A percentile compares a stretch with the other conserved stretches of the same genome.
phyloP scores from a whole-genome alignment of 2,888 invertebrate species.

The Sericinus montela region DNA sequence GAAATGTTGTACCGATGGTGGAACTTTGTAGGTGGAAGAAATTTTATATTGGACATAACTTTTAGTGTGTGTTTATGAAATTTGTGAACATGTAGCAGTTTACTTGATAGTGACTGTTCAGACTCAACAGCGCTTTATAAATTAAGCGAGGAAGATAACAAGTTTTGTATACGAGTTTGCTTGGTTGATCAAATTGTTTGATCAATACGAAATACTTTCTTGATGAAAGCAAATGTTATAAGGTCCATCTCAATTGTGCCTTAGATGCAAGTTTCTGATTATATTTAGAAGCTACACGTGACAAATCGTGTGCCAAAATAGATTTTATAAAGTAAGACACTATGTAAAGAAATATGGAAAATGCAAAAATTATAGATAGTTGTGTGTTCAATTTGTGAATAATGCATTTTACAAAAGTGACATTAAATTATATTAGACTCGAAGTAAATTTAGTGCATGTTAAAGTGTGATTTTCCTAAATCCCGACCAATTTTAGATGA shows the following conservation, averaged over 20 bases:
- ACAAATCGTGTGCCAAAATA: slow-evolving; percentile 57
- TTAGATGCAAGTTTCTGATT: slow-evolving; percentile 53
- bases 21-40: background rate
- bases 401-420: slow-evolving; percentile 16
- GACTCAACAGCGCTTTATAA: too few species aligned
- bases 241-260: slow-evolving; percentile 58
- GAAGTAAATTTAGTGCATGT: slow-evolving; percentile 33
- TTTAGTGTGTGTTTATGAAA: slow-evolving; percentile 3
- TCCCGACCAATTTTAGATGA: slow-evolving; percentile 72
- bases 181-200: background rate
- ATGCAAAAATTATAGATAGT: background rate
- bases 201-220: background rate
- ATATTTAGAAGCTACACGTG: slow-evolving; percentile 32
- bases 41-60: background rate
- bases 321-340: slow-evolving; percentile 9
- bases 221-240: slow-evolving; percentile 12
- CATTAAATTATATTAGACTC: slow-evolving; percentile 24
- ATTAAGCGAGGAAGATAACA: background rate
- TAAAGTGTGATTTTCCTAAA: slow-evolving; percentile 66
- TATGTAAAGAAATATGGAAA: slow-evolving; percentile 7
- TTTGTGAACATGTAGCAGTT: background rate
- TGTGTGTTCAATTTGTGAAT: slow-evolving; percentile 15
- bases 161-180: slow-evolving; percentile 9
- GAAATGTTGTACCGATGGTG: background rate
- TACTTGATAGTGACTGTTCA: background rate